Conservation (phyloP, 2,113 vertebrate genomes). For the Microtus montanus region DNA sequence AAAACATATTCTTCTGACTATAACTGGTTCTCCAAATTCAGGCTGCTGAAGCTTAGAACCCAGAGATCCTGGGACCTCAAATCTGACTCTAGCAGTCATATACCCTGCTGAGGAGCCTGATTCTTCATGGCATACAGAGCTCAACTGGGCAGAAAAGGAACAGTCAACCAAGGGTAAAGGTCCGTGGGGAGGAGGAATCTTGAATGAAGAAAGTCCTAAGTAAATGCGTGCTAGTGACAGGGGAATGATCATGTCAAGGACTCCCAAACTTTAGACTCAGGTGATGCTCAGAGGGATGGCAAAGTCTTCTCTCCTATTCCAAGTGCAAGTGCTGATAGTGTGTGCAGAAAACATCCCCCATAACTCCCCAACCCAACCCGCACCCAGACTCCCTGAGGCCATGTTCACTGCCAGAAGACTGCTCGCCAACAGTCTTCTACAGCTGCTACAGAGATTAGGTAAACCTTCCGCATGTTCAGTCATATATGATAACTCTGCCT, state of each 20-base stretch:
- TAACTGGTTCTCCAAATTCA: neutral
- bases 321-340: neutral
- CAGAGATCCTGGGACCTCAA: neutral
- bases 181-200: neutral
- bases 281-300: neutral
- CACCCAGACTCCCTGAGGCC: neutral
- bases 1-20: neutral
- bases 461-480: neutral
- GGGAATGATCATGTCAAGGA: too few relatives aligned
- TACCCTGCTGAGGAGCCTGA: neutral
- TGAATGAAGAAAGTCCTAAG: neutral
- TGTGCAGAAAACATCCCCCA: neutral
- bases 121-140: neutral
- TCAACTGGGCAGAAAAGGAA: neutral
- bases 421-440: accelerated
- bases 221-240: too few relatives aligned
- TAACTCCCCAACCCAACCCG: neutral
- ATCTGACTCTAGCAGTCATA: neutral
- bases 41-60: neutral
- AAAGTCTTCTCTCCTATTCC: neutral
- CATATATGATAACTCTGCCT: neutral
- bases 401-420: neutral
- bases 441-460: neutral
- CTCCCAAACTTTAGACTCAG: neutral
- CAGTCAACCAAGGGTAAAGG: neutral